Base-by-base conservation (phyloP, 2,888 invertebrate genomes). In the Tenthredo notha region DNA sequence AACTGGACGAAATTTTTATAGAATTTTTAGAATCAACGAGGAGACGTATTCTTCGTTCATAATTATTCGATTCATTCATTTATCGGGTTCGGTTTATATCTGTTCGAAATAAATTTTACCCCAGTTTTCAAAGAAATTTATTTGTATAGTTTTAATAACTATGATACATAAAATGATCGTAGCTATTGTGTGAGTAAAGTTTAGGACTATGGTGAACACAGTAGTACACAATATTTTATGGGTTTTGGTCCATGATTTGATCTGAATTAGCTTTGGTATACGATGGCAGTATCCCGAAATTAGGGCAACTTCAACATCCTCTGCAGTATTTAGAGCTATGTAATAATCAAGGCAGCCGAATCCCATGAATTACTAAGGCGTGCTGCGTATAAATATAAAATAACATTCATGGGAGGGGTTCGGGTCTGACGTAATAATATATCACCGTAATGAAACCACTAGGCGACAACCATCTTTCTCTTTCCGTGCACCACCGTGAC, bases 381-480 rank as follows among this genome's bases (percentile, higher is more conserved):
- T 84, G 77, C 84, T 37, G 77, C 85, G 86, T 88, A 89, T 90
- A 88, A 90, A 91, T 91, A 89, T 89, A 88, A 89, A 90, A 89
- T 89, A 89, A 87, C 87, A 88, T 87, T 86, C 86, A 86, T 85
- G 86, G 85, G 86, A 74, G 85, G 74, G 86, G 84, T 84, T 85
- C 77, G 86, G 85, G 65, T 87, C 88, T 89, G 89, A 90, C 90
- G 88, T 90, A 90, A 91, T 90, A 90, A 91, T 90, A 90, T 90
- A 91, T 92, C 89, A 88, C 89, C 88, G 88, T 90, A 90, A 92
- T 92, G 90, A 90, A 90, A 90, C 89, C 89, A 84, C 87, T 85
- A 85, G 83, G 86, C 87, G 88, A 89, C 89, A 87, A 87, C 85
- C 86, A 75, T 65, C 84, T 75, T 84, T 85, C 74, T 80, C 84